Evolutionary conservation across 1,140 invertebrate species (phyloP).

Genomic region (Drosophila aff.): DNA sequence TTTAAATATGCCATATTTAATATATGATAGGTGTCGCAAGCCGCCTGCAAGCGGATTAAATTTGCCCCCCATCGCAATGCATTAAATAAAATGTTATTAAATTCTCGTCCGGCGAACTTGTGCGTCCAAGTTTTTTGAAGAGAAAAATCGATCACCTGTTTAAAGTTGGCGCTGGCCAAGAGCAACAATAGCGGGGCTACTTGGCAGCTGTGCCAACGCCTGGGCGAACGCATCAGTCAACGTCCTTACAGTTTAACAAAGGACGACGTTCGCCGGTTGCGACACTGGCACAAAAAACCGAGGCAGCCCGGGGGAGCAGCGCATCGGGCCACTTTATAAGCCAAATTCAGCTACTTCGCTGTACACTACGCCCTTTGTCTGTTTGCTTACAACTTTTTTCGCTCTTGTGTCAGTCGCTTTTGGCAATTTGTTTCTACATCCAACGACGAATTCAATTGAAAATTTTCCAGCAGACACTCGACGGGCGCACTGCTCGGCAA

Average conservation of each 20-base stretch:
- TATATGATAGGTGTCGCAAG: constrained; percentile 51
- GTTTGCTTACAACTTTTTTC: constrained; percentile 62
- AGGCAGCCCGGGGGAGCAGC: constrained; percentile 2
- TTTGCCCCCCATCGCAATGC: constrained; percentile 9
- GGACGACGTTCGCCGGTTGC: constrained; percentile 66
- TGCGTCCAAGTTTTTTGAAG: constrained; percentile 33
- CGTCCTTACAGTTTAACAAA: constrained; percentile 77
- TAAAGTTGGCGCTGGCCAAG: constrained; percentile 47
- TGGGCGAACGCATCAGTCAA: constrained; percentile 76
- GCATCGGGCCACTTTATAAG: constrained; percentile 73
- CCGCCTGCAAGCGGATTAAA: constrained; percentile 62
- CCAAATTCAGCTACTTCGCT: constrained; percentile 61
- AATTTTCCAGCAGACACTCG: constrained; percentile 68
- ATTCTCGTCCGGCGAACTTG: constrained; percentile 30
- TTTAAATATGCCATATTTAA: constrained; percentile 58
- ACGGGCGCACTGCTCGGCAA: constrained; percentile 41
- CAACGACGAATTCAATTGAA: constrained; percentile 77
- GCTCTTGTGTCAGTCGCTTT: constrained; percentile 44
- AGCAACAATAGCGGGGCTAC: constrained; percentile 59
- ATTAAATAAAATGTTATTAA: constrained; percentile 49
- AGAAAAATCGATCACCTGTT: constrained; percentile 77
- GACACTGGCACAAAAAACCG: constrained; percentile 28
- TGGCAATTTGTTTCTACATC: constrained; percentile 77
- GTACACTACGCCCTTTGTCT: constrained; percentile 67
- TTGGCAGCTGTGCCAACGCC: constrained; percentile 77